Evolutionary conservation across 1,140 invertebrate genomes (phyloP).

Genomic region (Cataglyphis hispanica): DNA sequence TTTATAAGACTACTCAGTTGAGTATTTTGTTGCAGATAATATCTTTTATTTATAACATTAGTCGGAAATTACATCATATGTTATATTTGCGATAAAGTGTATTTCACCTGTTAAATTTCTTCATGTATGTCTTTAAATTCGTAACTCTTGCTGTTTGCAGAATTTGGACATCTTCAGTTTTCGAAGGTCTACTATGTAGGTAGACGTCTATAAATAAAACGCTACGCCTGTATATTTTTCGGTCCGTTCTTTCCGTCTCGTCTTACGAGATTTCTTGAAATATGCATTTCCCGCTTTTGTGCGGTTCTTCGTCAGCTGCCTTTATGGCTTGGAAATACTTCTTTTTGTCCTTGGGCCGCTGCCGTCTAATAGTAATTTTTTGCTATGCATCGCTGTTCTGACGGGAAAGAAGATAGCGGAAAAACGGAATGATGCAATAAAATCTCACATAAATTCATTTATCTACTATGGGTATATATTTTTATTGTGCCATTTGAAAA

Average conservation of each 20-base stretch:
- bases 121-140: background rate
- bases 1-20: background rate
- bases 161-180: conserved; percentile 17
- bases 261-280: conserved; percentile 74
- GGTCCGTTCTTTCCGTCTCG: conserved; percentile 43
- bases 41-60: background rate
- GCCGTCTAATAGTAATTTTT: conserved; percentile 61
- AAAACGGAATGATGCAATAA: conserved; percentile 23
- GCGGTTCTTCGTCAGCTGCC: conserved; percentile 51
- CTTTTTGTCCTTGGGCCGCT: conserved; percentile 47
- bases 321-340: conserved; percentile 64
- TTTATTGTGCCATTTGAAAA: conserved; percentile 44
- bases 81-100: background rate
- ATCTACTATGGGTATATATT: conserved; percentile 20
- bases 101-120: background rate
- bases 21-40: background rate
- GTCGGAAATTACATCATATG: background rate
- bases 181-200: conserved; percentile 25
- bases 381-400: conserved; percentile 18
- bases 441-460: conserved; percentile 64
- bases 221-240: conserved; percentile 37
- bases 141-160: background rate
- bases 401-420: background rate
- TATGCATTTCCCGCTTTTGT: conserved; percentile 74
- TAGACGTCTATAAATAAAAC: conserved; percentile 65